Conservation (phyloP, 2,888 invertebrate genomes). For the Chrysolina haemoptera region DNA sequence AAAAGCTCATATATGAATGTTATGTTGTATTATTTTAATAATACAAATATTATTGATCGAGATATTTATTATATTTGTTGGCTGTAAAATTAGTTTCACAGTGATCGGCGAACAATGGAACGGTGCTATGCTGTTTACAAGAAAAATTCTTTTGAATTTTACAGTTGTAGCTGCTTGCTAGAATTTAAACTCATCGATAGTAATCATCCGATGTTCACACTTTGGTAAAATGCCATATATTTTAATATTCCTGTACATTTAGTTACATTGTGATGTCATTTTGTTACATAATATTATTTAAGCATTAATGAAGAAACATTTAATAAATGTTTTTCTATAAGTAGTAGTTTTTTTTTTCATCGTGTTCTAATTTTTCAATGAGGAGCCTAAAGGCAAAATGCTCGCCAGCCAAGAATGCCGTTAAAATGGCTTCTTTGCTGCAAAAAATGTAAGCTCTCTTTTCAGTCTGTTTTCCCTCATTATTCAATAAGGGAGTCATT, state of each 20-base stretch:
- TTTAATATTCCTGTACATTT: conserved; percentile 34
- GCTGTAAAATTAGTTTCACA: conserved; percentile 35
- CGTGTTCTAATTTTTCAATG: too few species aligned
- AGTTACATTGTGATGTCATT: conserved; percentile 39
- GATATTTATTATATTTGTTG: conserved; percentile 42
- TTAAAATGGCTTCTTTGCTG: too few species aligned
- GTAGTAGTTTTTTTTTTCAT: neutral
- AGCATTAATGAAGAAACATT: conserved; percentile 34
- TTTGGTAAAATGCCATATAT: conserved; percentile 28
- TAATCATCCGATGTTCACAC: neutral
- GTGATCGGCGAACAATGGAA: conserved; percentile 30
- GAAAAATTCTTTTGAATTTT: neutral
- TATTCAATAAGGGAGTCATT: too few species aligned
- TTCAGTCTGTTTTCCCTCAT: too few species aligned
- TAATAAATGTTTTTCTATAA: conserved; percentile 46
- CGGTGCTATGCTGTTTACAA: neutral
- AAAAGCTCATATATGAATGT: conserved; percentile 21
- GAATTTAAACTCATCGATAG: conserved; percentile 32
- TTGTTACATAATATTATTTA: conserved; percentile 38
- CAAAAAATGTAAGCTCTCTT: too few species aligned
- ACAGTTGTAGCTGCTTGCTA: conserved; percentile 30
- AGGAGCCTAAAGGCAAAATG: too few species aligned
- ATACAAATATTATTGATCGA: conserved; percentile 20
- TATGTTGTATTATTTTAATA: conserved; percentile 19
- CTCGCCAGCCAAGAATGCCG: too few species aligned